Conservation (phyloP, 2,797 vertebrate genomes). For the Phyllotis vaccarum region DNA sequence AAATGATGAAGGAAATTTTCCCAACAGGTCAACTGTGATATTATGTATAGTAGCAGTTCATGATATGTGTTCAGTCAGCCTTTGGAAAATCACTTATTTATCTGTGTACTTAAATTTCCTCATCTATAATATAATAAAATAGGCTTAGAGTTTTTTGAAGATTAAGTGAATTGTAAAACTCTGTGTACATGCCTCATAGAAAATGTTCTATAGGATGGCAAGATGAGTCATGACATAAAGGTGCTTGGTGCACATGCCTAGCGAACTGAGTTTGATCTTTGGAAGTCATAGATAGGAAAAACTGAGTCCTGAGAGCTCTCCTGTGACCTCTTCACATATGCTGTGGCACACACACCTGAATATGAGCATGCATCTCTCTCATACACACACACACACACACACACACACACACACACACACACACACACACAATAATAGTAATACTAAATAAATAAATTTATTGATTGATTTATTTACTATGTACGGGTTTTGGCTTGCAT, state of each 20-base stretch:
- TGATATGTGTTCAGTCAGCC: neutral
- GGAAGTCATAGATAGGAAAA: neutral
- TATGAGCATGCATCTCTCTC: too few relatives aligned
- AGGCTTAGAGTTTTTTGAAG: neutral
- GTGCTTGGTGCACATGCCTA: neutral
- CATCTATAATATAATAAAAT: neutral
- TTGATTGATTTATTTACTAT: neutral
- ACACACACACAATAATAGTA: neutral
- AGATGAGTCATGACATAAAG: neutral
- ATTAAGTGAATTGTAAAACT: neutral
- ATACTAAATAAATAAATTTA: neutral
- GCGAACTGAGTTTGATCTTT: neutral
- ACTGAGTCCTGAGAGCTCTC: neutral
- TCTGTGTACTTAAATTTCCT: neutral
- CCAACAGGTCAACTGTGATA: neutral
- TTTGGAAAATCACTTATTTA: slow-evolving; percentile 14
- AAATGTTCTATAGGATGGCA: neutral
- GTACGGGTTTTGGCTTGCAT: neutral
- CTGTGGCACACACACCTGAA: neutral
- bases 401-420: too few relatives aligned
- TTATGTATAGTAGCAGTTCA: neutral
- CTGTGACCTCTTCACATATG: neutral
- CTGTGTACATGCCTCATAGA: neutral
- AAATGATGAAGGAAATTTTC: neutral
- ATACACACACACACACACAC: too few relatives aligned